phyloP scores from a whole-genome alignment of 2,888 invertebrate species.

The Tetramorium bicarinatum region DNA sequence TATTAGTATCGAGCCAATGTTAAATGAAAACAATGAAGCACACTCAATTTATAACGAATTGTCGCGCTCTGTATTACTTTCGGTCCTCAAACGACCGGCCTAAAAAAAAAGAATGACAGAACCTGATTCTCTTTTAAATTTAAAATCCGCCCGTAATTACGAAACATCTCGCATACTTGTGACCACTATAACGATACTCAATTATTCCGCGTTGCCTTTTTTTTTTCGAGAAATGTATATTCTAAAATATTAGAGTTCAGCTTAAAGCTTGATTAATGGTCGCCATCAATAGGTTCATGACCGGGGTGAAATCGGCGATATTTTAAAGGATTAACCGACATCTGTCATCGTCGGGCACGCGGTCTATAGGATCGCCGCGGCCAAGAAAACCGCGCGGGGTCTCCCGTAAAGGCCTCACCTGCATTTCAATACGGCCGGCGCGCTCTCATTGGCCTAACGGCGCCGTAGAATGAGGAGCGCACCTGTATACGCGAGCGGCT shows the following conservation, averaged over 20 bases:
- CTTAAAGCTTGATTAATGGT: constrained; percentile 21
- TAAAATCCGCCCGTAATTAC: background rate
- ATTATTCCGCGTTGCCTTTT: background rate
- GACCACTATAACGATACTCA: background rate
- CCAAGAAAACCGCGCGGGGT: constrained; percentile 60
- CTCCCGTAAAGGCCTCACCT: constrained; percentile 63
- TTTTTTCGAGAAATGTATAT: background rate
- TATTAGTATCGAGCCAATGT: constrained; percentile 17
- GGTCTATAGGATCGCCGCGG: constrained; percentile 43
- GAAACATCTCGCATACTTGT: background rate
- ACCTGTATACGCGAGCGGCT: constrained; percentile 47
- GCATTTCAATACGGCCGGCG: constrained; percentile 64
- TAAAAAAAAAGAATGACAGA: background rate
- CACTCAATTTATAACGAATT: background rate
- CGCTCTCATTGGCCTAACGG: constrained; percentile 52
- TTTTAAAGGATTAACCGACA: constrained; percentile 46
- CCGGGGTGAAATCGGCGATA: constrained; percentile 36
- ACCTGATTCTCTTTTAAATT: background rate
- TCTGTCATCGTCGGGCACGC: constrained; percentile 41
- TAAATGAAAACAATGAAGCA: constrained; percentile 9
- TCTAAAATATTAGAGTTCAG: constrained; percentile 15
- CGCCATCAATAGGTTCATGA: constrained; percentile 18
- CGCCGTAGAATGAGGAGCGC: constrained; percentile 29
- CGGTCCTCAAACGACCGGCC: background rate
- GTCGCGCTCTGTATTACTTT: background rate